These are phyloP conservation scores for Laticauda laticaudata DNA, from an alignment of 2,113 vertebrate genomes.

Conservation along the genomic window DNA sequence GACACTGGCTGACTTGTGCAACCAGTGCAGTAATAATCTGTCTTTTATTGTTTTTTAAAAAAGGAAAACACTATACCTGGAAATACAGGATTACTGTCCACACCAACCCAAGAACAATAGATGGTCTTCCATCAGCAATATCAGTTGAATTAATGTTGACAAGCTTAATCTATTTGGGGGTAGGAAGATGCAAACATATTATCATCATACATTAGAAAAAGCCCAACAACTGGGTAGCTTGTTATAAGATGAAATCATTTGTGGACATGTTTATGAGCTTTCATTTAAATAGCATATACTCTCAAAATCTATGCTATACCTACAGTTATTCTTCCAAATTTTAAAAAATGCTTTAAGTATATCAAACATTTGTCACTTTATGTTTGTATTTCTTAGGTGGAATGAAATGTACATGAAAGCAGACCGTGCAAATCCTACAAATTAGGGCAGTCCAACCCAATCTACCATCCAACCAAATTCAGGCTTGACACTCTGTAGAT, in stretches of 20 bases:
- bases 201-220: neutral
- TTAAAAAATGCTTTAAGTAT: conserved; percentile 10
- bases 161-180: conserved; percentile 84
- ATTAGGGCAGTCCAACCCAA: neutral
- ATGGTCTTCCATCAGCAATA: conserved; percentile 92
- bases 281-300: neutral
- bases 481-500: neutral
- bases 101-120: conserved; percentile 92
- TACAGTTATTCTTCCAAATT: neutral
- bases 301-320: neutral
- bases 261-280: neutral
- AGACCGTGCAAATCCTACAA: neutral
- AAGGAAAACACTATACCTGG: conserved; percentile 76
- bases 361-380: conserved; percentile 48
- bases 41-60: neutral
- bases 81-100: conserved; percentile 99
- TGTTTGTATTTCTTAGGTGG: conserved; percentile 27
- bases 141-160: conserved; percentile 99
- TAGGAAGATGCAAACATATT: conserved; percentile 40
- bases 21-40: neutral
- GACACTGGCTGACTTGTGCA: neutral
- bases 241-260: neutral
- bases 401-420: neutral
- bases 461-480: too few species aligned
- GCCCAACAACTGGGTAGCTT: neutral